phyloP scores from a whole-genome alignment of 2,888 invertebrate genomes.

The Gymnosoma rotundatum region DNA sequence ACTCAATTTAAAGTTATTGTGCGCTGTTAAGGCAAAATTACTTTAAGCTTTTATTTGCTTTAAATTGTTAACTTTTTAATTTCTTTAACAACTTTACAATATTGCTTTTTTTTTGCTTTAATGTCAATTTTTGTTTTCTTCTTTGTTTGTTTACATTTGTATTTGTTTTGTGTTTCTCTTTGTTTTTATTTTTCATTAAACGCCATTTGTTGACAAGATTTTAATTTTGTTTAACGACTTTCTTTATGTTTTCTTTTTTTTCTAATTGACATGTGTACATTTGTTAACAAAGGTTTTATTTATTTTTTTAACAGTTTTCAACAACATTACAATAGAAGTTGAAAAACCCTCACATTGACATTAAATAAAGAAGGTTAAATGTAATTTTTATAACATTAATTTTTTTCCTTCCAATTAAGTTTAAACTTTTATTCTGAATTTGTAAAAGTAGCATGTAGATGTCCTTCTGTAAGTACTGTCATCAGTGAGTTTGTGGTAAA shows the following conservation, averaged over 20 bases:
- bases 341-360: no score
- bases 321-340: neutral
- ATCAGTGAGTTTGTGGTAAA: no score
- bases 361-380: no score
- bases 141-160: neutral
- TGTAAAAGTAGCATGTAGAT: no score
- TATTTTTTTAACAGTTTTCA: neutral
- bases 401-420: no score
- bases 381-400: no score
- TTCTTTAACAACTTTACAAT: neutral
- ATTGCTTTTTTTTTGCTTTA: neutral
- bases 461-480: no score
- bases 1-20: slow-evolving; percentile 12
- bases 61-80: neutral
- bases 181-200: slow-evolving; percentile 4
- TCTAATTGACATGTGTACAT: slow-evolving; percentile 51
- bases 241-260: neutral
- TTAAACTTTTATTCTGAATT: no score
- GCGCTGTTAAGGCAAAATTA: neutral
- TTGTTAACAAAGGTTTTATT: slow-evolving; percentile 32
- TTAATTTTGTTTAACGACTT: slow-evolving; percentile 33
- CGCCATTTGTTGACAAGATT: slow-evolving; percentile 38
- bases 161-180: neutral
- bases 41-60: neutral
- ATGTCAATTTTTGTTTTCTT: neutral